Percentiles rank a stretch among this genome's conserved stretches.
Conservation (phyloP, 2,113 vertebrate genomes). For the Aspiorhynchus laticeps region DNA sequence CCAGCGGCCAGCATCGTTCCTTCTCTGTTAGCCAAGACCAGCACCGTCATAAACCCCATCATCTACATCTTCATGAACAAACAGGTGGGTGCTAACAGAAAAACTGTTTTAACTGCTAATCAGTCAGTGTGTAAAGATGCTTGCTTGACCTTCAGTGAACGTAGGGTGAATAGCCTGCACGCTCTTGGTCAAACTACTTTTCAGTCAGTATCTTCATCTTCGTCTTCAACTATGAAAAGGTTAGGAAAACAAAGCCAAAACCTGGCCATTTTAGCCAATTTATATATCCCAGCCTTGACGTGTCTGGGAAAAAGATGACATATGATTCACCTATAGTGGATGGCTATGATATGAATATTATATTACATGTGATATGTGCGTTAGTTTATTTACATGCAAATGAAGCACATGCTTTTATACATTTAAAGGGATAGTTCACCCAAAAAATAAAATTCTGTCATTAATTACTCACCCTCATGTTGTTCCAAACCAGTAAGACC, state of each 20-base stretch:
- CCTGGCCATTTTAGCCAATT: neutral
- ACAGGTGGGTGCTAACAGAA: conserved; percentile 63
- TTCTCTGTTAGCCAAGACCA: conserved; percentile 73
- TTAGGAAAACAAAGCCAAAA: neutral
- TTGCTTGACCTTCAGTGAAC: neutral
- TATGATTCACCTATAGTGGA: too few species aligned
- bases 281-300: neutral
- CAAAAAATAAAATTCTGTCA: too few species aligned
- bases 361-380: neutral
- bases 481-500: too few species aligned
- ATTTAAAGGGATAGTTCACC: too few species aligned
- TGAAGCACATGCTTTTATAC: neutral
- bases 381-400: neutral
- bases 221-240: neutral
- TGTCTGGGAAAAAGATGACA: neutral
- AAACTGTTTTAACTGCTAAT: neutral
- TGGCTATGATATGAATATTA: neutral
- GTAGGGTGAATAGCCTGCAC: neutral
- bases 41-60: conserved; percentile 72
- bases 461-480: too few species aligned
- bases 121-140: too few species aligned
- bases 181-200: neutral
- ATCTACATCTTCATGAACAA: conserved; percentile 77
- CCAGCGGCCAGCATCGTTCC: conserved; percentile 71
- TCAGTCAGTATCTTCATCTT: neutral